Evolutionary conservation across 2,888 invertebrate genomes (phyloP), one percentile per base, ranked within the genome.

Genomic region (Orgyia antiqua): DNA sequence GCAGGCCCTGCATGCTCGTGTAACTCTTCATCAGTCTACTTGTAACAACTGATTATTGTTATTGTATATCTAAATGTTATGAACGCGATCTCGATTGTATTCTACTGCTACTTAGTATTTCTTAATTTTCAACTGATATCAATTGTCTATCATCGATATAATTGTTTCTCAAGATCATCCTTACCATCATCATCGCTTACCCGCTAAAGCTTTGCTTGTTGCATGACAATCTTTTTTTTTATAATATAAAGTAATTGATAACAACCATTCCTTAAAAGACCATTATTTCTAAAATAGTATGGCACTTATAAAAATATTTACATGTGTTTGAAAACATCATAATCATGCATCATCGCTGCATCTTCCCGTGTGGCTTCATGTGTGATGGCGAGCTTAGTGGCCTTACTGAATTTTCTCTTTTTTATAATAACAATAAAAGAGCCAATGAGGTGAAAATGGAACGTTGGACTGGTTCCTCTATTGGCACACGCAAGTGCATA

Each of bases 401-500:
- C 77, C 72, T 76, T 79, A 82, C 79, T 79, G 77, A 79, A 71
- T 78, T 76, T 76, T 83, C 77, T 83, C 78, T 83, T 83, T 78
- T 78, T 70, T 60, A 58, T 62, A 40, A 67, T 65, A 67, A 67
- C 63, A 63, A 68, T 57, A 65, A 73, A 61, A 62, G 58, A 71
- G 68, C 66, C 73, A 76, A 69, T 69, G 57, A 70, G 62, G 55
- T 70, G 61, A 64, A 66, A 68, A 65, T 75, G 80, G 76, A 82
- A 77, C 80, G 72, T 63, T 77, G 68, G 72, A 76, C 73, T 65
- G 64, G 83, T 80, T 82, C 84, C 83, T 68, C 50, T 66, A 86
- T 82, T 78, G 74, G 86, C 84, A 86, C 86, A 86, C 79, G 76
- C 73, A 84, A 86, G 84, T 86, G 86, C 86, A 78, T 76, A 77